A percentile compares a stretch with the other conserved stretches of the same genome.
phyloP scores from a whole-genome alignment of 1,140 invertebrate species.

The Eueides isabella region DNA sequence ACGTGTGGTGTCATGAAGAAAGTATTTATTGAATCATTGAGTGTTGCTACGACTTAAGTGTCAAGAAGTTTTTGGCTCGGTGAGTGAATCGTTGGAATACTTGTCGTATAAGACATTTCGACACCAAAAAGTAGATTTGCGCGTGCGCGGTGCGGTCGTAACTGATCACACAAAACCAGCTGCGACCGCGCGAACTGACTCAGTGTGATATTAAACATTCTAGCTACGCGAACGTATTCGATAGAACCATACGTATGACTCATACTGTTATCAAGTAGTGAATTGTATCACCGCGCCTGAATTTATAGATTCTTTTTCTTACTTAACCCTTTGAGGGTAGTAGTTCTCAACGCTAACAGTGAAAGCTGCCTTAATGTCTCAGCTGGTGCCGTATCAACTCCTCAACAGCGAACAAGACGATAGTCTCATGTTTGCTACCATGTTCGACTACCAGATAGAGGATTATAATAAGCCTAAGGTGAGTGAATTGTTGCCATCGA shows the following conservation, averaged over 20 bases:
- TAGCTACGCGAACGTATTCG: constrained; percentile 65
- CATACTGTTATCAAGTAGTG: constrained; percentile 72
- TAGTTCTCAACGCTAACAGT: constrained; percentile 56
- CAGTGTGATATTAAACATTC: constrained; percentile 79
- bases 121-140: constrained; percentile 48
- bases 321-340: constrained; percentile 29
- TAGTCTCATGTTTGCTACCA: constrained; percentile 80
- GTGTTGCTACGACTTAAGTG: constrained; percentile 51
- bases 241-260: constrained; percentile 63
- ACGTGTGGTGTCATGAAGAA: constrained; percentile 57
- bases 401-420: constrained; percentile 77
- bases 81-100: constrained; percentile 69
- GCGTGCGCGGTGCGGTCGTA: constrained; percentile 66
- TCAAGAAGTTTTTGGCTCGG: constrained; percentile 67
- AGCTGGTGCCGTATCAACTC: constrained; percentile 78
- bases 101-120: constrained; percentile 59
- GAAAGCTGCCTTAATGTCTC: constrained; percentile 77
- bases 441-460: constrained; percentile 81
- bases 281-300: constrained; percentile 54
- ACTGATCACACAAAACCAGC: constrained; percentile 73
- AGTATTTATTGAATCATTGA: constrained; percentile 71
- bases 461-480: constrained; percentile 76
- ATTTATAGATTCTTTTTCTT: constrained; percentile 44
- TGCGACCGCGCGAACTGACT: constrained; percentile 67
- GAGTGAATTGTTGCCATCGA: constrained; percentile 49